Base-by-base conservation (phyloP, 2,113 vertebrate species). In the Ariopsis seemanni region DNA sequence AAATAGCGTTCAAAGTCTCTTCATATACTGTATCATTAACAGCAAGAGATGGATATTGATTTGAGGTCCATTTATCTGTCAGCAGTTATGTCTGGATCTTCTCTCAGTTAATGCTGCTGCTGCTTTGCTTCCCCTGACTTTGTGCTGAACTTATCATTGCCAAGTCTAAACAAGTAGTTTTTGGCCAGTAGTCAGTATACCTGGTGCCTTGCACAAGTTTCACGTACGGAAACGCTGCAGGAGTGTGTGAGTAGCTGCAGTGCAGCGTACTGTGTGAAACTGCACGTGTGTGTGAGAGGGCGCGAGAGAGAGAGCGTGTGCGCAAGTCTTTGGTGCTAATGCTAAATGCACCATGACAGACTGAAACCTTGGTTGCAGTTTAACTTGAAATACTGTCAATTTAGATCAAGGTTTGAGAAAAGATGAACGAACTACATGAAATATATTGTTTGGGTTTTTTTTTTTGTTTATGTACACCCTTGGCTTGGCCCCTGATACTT, bases 281-380 rank as follows among this genome's bases (percentile, higher is more conserved):
- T 77, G 10, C 4, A 2, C 20, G 48, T 65, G 63, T n/a, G 25
- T 25, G 25, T 20, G 25, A 63, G 62, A 63, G 62, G 25, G 62
- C 7, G 58, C 2, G 25, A 9, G 25, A 63, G 62, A 63, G 62
- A 63, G 62, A 20, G 58, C 2, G 22, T 27, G 65, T 27, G 65
- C 12, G 20, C 0, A 20, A 52, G 34, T 20, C 34, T 74, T 48
- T 8, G 2, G 34, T 74, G 30, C 52, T n/a, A 48, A 63, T 60
- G 53, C 65, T 71, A 50, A 82, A 52, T 74, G n/a, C 25, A 60
- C 25, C 69, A 53, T 82, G 78, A 72, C 78, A 8, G 30, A 50
- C 86, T 87, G 25, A 57, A 63, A 42, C 34, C 18, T 85, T n/a
- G 71, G 72, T 34, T 52, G 27, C 53, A 60, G 71, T 52, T 85